These are phyloP conservation scores for Sebastes vulpes DNA, from an alignment of 2,797 vertebrate genomes.

Conservation along the genomic window DNA sequence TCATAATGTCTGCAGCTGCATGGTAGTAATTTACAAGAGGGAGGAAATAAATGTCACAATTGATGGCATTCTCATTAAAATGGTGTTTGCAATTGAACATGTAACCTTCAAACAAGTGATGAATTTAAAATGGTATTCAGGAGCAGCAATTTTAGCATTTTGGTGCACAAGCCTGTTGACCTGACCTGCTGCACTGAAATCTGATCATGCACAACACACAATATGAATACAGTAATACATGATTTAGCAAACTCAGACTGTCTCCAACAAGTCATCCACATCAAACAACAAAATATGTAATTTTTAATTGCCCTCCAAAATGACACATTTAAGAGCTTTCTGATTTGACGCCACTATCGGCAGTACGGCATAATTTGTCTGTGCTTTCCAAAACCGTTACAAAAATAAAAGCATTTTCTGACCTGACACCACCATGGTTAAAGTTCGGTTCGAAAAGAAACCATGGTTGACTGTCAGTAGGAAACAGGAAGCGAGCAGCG, in stretches of 20 bases:
- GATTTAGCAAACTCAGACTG: not conserved
- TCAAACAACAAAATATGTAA: not conserved
- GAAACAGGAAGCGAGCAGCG: not conserved
- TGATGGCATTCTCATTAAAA: conserved; percentile 1
- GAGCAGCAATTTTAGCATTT: not conserved
- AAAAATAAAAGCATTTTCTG: not conserved
- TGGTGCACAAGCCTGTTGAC: not conserved
- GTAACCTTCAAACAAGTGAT: conserved; percentile 10
- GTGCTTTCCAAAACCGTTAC: not conserved
- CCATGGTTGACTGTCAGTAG: not conserved
- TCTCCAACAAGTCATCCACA: not conserved
- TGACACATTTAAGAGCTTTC: not conserved
- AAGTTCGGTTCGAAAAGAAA: not conserved
- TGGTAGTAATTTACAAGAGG: not conserved
- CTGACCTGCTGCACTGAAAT: not conserved
- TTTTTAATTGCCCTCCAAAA: not conserved
- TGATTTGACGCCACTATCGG: not conserved
- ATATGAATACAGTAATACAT: not conserved
- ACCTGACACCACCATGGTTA: not conserved
- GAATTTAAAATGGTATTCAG: not conserved
- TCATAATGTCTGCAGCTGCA: not conserved
- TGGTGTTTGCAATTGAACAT: not conserved
- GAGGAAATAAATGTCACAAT: conserved; percentile 5
- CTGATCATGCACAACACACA: not conserved
- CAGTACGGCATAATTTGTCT: not conserved